phyloP scores from a whole-genome alignment of 2,113 vertebrate genomes.

The Tichodroma muraria region DNA sequence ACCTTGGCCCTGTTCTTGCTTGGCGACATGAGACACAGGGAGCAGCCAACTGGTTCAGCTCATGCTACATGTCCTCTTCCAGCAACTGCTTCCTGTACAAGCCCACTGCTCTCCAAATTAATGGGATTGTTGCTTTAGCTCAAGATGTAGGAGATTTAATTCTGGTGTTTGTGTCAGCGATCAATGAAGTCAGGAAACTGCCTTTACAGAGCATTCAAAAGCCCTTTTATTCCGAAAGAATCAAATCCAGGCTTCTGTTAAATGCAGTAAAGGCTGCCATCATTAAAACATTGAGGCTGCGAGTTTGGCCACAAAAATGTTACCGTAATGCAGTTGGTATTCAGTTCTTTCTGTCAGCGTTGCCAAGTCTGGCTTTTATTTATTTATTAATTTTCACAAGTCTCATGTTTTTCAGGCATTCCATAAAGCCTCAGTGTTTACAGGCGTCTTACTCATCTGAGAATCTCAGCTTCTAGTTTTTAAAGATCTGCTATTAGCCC shows the following conservation, averaged over 20 bases:
- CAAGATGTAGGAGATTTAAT: conserved; percentile 26
- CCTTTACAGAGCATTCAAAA: conserved; percentile 49
- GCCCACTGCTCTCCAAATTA: conserved; percentile 3
- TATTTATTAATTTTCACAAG: conserved; percentile 45
- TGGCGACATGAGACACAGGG: background rate
- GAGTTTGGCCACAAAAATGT: conserved; percentile 57
- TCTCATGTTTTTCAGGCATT: conserved; percentile 19
- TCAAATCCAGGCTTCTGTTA: conserved; percentile 54
- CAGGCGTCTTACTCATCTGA: conserved; percentile 16
- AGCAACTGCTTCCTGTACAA: conserved; percentile 21
- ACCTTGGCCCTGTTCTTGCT: conserved; percentile 29
- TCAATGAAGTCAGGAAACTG: conserved; percentile 31
- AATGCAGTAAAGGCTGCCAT: conserved; percentile 31
- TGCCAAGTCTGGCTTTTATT: conserved; percentile 34
- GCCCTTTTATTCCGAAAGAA: conserved; percentile 32
- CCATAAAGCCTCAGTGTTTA: conserved; percentile 32
- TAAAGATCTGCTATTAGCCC: background rate
- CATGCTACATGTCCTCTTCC: conserved; percentile 12
- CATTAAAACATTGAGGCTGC: conserved; percentile 42
- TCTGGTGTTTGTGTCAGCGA: conserved; percentile 25
- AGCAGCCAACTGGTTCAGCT: background rate
- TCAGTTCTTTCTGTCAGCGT: background rate
- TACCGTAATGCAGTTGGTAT: conserved; percentile 20
- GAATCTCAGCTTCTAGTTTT: conserved; percentile 20
- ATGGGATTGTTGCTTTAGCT: conserved; percentile 32